Base-by-base conservation (phyloP, 1,140 invertebrate genomes). In the Tachypleus tridentatus region DNA sequence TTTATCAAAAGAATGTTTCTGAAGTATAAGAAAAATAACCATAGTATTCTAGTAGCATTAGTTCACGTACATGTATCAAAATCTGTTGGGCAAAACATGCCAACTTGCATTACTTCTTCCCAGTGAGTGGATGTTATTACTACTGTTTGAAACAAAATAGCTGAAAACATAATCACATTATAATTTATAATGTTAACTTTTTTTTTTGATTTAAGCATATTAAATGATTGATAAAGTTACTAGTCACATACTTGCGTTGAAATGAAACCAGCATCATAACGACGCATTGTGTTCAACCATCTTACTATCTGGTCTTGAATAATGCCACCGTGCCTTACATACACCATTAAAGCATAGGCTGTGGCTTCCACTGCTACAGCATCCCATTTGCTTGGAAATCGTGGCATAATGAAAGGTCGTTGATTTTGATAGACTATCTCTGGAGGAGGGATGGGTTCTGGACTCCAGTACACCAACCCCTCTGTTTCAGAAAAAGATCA, bases 261-360 rank as follows among this genome's bases (percentile, higher is more conserved):
- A 53, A 83, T 77, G 72, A 84, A 83, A 10, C 78, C 82, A 60
- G 77, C 79, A 68, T 81, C 77, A 29, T 76, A 76, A 71, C 82
- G 79, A 61, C 82, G 74, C 79, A 84, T 82, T 4, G 78, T 78
- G 69, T 81, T 81, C 4, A 85, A 72, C 83, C 83, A 85, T 57
- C 76, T 73, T 63, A 85, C 83, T 64, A 83, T 81, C 56, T 76
- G 69, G 60, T 69, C 67, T 49, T 64, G 60, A 10, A 75, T 75
- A 49, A 80, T 69, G 3, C 80, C 80, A 53, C 81, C 79, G 8
- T 76, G 69, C 3, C 74, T 70, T 8, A 81, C 71, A 62, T 82
- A 80, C 1, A 80, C 77, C 63, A 85, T 71, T 4, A 86, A 73
- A 4, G 82, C 84, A 72, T 84, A 85, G 0, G 82, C 77, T 4